phyloP scores from a whole-genome alignment of 2,888 invertebrate species.

The Parascotia fuliginaria region DNA sequence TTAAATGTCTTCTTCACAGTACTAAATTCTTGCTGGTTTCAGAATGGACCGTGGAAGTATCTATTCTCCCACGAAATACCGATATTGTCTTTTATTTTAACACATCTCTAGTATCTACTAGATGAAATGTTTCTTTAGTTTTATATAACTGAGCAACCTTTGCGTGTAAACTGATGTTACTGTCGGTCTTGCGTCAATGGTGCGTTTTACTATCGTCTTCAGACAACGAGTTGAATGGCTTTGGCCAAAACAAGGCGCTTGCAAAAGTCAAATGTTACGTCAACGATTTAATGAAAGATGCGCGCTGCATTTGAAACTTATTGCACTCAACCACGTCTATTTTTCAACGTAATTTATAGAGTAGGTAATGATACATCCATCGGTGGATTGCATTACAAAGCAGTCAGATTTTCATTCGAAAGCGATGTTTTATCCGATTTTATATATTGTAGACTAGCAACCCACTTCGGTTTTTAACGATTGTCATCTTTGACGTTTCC shows the following conservation, averaged over 20 bases:
- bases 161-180: conserved; percentile 34
- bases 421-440: too few species aligned
- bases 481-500: too few species aligned
- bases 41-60: too few species aligned
- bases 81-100: conserved; percentile 7
- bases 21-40: too few species aligned
- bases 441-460: too few species aligned
- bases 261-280: conserved; percentile 51
- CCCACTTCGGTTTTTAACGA: too few species aligned
- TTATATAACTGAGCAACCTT: conserved; percentile 47
- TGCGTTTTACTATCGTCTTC: conserved; percentile 41
- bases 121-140: conserved; percentile 39
- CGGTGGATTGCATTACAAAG: background rate
- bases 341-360: background rate
- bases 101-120: conserved; percentile 17
- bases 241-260: conserved; percentile 41
- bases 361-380: background rate
- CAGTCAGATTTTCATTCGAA: too few species aligned
- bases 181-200: conserved; percentile 48
- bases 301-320: conserved; percentile 45
- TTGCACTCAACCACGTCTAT: conserved; percentile 23
- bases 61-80: too few species aligned
- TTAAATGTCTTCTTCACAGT: too few species aligned
- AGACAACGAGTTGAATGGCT: conserved; percentile 39
- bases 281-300: conserved; percentile 55